Percentiles rank a stretch among this genome's conserved stretches.
These are phyloP conservation scores for Stegana nigrithorax DNA, from an alignment of 2,888 invertebrate species.

Conservation along the genomic window DNA sequence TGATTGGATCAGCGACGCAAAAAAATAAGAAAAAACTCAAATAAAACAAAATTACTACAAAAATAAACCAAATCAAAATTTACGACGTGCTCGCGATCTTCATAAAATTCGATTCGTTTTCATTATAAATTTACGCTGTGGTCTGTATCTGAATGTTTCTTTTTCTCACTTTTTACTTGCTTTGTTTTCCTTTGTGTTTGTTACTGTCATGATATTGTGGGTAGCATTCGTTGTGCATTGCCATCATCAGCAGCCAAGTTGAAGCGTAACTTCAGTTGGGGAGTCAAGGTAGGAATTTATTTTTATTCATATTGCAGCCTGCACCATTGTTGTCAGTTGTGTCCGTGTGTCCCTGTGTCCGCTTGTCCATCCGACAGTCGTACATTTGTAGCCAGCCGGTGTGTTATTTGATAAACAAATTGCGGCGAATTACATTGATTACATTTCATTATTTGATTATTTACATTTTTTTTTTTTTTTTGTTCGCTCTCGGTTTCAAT, in stretches of 20 bases:
- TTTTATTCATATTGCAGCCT: background rate
- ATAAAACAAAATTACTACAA: constrained; percentile 37
- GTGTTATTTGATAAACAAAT: constrained; percentile 50
- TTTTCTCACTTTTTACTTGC: constrained; percentile 25
- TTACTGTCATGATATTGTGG: background rate
- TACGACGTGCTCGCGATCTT: constrained; percentile 53
- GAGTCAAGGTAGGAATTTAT: background rate
- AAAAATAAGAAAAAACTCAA: constrained; percentile 14
- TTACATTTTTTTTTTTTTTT: constrained; percentile 9
- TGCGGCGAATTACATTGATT: constrained; percentile 51
- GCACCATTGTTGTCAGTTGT: background rate
- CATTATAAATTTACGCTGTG: background rate
- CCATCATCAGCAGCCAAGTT: background rate
- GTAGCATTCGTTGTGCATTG: background rate
- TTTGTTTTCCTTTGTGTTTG: background rate
- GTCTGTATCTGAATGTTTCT: constrained; percentile 2
- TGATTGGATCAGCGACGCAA: background rate
- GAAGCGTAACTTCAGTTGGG: background rate
- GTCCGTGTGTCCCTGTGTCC: background rate
- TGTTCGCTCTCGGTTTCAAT: no score
- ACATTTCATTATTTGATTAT: constrained; percentile 50
- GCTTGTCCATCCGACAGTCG: background rate
- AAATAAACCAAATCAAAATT: constrained; percentile 61
- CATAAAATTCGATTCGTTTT: constrained; percentile 36
- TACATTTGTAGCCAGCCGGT: no score